Percentiles rank a stretch among this genome's conserved stretches.
These are phyloP conservation scores for Meandrusa payeni DNA, from an alignment of 2,888 invertebrate genomes.

Conservation along the genomic window DNA sequence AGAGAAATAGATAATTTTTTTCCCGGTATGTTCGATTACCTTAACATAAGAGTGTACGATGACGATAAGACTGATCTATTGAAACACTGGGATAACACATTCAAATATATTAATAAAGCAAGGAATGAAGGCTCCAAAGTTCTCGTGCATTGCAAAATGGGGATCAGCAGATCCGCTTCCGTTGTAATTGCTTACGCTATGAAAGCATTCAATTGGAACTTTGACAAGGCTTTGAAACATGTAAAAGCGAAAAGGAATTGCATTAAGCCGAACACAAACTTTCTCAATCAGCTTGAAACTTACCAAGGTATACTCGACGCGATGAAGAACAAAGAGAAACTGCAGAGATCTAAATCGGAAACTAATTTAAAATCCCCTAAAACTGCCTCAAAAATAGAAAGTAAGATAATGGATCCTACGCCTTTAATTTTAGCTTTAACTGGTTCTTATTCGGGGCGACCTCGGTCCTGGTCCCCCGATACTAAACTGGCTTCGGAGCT, in stretches of 20 bases:
- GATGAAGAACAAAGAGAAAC: constrained; percentile 96
- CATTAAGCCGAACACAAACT: constrained; percentile 97
- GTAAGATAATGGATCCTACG: constrained; percentile 81
- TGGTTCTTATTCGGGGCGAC: constrained; percentile 73
- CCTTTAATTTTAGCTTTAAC: constrained; percentile 81
- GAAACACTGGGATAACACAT: constrained; percentile 98
- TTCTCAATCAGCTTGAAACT: constrained; percentile 95
- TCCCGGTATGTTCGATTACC: constrained; percentile 97
- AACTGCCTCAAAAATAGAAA: constrained; percentile 76
- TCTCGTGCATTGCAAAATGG: constrained; percentile 99
- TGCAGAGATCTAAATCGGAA: constrained; percentile 96
- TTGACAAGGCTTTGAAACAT: constrained; percentile 92
- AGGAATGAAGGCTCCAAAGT: constrained; percentile 95
- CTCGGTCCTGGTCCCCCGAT: constrained; percentile 88
- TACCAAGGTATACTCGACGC: constrained; percentile 98
- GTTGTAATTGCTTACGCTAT: constrained; percentile 99
- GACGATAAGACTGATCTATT: constrained; percentile 97
- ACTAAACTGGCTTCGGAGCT: constrained; percentile 82
- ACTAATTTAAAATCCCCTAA: constrained; percentile 91
- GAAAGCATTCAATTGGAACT: constrained; percentile 98
- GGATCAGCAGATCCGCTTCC: constrained; percentile 98
- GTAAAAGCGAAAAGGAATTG: constrained; percentile 95
- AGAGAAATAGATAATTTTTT: constrained; percentile 99
- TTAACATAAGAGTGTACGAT: constrained; percentile 98
- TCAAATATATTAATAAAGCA: constrained; percentile 96